phyloP scores from a whole-genome alignment of 2,888 invertebrate species.

The Eupsilia transversa region DNA sequence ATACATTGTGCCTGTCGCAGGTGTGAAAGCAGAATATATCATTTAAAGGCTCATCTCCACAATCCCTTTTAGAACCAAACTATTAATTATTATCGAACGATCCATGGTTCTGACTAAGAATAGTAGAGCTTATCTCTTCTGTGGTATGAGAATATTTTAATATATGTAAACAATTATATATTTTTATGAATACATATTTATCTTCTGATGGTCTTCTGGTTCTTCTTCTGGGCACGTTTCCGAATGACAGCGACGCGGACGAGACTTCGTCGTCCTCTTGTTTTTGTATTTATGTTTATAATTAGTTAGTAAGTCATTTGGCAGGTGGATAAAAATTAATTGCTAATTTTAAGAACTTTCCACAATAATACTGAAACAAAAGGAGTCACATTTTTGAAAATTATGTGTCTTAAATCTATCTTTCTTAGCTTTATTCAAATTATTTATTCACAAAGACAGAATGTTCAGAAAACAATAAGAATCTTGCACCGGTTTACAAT shows the following conservation, averaged over 20 bases:
- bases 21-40: constrained; percentile 51
- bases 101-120: constrained; percentile 13
- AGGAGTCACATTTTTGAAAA: neutral
- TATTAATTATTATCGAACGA: constrained; percentile 46
- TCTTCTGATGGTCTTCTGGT: no score
- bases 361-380: neutral
- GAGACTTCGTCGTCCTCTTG: no score
- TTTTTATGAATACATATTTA: no score
- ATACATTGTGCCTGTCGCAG: constrained; percentile 12
- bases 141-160: neutral
- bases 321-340: no score
- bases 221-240: no score
- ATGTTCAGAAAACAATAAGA: neutral
- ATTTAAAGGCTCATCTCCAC: constrained; percentile 42
- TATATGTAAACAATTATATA: no score
- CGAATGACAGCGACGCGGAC: no score
- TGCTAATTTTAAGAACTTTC: neutral
- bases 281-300: no score
- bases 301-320: no score
- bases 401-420: neutral
- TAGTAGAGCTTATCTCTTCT: constrained; percentile 7
- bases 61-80: constrained; percentile 46
- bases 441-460: neutral
- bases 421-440: neutral
- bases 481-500: neutral